Percentiles rank a stretch among this genome's conserved stretches.
These are phyloP conservation scores for Cebidichthys violaceus DNA, from an alignment of 2,113 vertebrate species.

Conservation along the genomic window DNA sequence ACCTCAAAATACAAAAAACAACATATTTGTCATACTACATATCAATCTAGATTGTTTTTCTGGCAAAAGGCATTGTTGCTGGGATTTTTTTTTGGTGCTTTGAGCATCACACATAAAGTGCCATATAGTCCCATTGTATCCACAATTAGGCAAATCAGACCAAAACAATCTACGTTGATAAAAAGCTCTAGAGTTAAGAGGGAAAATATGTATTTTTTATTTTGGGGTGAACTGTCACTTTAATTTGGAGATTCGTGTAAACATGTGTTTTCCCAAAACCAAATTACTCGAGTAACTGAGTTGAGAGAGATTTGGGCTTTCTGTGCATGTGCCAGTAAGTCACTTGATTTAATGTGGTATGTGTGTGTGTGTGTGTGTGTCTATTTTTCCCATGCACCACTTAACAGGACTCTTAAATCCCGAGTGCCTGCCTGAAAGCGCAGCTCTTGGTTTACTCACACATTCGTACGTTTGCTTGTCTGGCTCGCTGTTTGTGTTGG, in stretches of 20 bases:
- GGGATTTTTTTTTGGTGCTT: background rate
- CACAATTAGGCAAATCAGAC: background rate
- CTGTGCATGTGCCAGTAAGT: conserved; percentile 33
- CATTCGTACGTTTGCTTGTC: conserved; percentile 64
- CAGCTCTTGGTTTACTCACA: conserved; percentile 48
- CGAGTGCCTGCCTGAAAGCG: conserved; percentile 47
- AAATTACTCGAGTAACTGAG: conserved; percentile 1
- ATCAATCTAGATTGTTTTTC: too few species aligned
- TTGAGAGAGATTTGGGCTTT: conserved; percentile 13
- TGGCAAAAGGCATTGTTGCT: too few species aligned
- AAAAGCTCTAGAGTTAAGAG: background rate
- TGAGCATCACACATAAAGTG: background rate
- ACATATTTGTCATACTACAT: too few species aligned
- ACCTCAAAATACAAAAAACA: too few species aligned
- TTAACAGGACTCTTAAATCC: conserved; percentile 58
- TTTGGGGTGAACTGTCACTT: background rate
- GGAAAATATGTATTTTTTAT: background rate
- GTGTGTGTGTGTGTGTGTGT: conserved; percentile 58
- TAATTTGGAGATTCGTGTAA: background rate
- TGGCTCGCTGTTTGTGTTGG: conserved; percentile 68
- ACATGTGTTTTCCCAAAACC: background rate
- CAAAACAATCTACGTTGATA: background rate
- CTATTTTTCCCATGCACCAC: conserved; percentile 67
- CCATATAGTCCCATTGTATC: background rate
- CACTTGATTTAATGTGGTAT: conserved; percentile 63